Percentiles rank a stretch among this genome's conserved stretches.
These are phyloP conservation scores for Hemichromis elongatus DNA, from an alignment of 2,113 vertebrate species.

Conservation along the genomic window DNA sequence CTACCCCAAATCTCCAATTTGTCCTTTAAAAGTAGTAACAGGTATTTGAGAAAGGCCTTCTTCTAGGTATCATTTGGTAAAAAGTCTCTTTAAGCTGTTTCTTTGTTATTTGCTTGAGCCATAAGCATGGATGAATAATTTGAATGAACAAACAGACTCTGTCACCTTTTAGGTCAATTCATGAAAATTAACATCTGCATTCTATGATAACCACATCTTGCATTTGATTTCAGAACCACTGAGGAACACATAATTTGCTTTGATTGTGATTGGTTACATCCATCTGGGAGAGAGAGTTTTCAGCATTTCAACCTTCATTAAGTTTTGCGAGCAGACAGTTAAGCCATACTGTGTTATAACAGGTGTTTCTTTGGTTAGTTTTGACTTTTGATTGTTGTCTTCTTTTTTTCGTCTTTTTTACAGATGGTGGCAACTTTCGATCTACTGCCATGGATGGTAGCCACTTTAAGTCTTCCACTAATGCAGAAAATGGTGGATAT, in stretches of 20 bases:
- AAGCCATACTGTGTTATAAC: neutral
- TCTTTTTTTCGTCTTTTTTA: neutral
- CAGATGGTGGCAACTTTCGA: conserved; percentile 54
- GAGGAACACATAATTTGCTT: conserved; percentile 23
- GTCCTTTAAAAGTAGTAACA: neutral
- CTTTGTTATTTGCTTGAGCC: neutral
- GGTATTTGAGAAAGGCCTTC: neutral
- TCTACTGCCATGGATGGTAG: conserved; percentile 62
- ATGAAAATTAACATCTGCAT: conserved; percentile 19
- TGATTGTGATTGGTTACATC: conserved; percentile 38
- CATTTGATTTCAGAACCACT: conserved; percentile 19
- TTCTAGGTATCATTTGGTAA: neutral
- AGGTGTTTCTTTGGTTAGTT: conserved; percentile 1
- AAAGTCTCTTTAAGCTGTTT: neutral
- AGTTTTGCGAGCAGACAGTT: neutral
- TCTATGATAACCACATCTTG: conserved; percentile 10
- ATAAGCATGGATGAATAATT: neutral
- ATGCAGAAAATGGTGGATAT: conserved; percentile 77
- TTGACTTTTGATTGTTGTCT: neutral
- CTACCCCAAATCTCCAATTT: neutral
- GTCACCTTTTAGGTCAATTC: conserved; percentile 5
- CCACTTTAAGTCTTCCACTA: conserved; percentile 64
- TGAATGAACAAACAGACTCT: neutral
- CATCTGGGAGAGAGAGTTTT: conserved; percentile 15
- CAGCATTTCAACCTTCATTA: neutral